A percentile compares a stretch with the other conserved stretches of the same genome.
Evolutionary conservation across 92 coral and sea anemone species (phyloP).

Genomic region (Plumapathes pennacea): DNA sequence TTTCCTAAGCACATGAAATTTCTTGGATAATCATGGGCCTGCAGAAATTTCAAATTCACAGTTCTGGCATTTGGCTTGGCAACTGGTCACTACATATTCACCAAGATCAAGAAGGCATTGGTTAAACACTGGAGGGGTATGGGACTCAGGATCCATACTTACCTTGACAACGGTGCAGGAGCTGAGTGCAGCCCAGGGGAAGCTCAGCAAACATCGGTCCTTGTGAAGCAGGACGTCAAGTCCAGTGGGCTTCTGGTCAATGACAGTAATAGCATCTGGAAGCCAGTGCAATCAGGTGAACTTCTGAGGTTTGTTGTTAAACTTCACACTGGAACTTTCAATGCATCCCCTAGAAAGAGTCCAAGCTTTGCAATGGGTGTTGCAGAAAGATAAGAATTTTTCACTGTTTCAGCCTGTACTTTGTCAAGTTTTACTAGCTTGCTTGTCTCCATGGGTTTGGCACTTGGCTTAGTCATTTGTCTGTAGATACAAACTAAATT

Average conservation of each 20-base stretch:
- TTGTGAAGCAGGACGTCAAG: conserved; percentile 33
- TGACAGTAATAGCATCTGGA: conserved; percentile 56
- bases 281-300: conserved; percentile 47
- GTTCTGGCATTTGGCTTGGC: conserved; percentile 60
- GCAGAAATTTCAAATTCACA: conserved; percentile 44
- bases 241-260: conserved; percentile 51
- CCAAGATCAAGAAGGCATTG: conserved; percentile 33
- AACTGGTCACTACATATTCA: conserved; percentile 46
- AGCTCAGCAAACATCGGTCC: conserved; percentile 27
- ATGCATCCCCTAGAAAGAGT: conserved; percentile 38
- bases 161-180: conserved; percentile 68
- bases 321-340: conserved; percentile 41
- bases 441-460: conserved; percentile 52
- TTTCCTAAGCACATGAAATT: conserved; percentile 5
- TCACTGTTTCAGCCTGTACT: conserved; percentile 14
- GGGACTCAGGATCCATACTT: conserved; percentile 44
- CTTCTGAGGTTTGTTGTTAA: conserved; percentile 57
- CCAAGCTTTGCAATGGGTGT: no score
- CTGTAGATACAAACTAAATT: conserved; percentile 57
- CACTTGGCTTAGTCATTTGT: conserved; percentile 57
- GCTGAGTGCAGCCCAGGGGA: conserved; percentile 23
- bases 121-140: conserved; percentile 51
- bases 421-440: conserved; percentile 36
- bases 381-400: no score
- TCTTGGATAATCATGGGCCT: conserved; percentile 6